These are phyloP conservation scores for Sebastes itinus DNA, from an alignment of 2,797 vertebrate species.

Conservation along the genomic window DNA sequence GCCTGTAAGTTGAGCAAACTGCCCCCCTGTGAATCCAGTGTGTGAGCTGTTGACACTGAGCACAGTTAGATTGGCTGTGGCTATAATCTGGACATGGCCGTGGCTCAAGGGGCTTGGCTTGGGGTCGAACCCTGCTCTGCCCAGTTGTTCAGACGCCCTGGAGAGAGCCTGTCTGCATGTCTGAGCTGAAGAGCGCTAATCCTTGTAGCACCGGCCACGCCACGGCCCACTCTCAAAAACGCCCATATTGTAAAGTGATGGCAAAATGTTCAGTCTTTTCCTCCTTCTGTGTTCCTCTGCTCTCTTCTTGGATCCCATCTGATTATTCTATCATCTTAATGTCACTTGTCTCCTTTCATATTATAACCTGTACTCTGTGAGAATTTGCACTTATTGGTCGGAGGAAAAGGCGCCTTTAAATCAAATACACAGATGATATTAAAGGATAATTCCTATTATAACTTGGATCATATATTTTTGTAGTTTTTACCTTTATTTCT, in stretches of 20 bases:
- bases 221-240: not conserved
- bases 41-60: constrained; percentile 65
- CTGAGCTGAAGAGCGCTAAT: constrained; percentile 55
- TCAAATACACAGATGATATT: not conserved
- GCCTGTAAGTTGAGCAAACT: constrained; percentile 60
- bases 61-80: constrained; percentile 61
- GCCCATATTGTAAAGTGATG: not conserved
- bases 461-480: not conserved
- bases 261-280: not conserved
- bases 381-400: not conserved
- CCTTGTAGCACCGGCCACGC: constrained; percentile 20
- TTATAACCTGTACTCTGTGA: not conserved
- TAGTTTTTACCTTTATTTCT: not conserved
- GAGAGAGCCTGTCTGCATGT: constrained; percentile 51
- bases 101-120: constrained; percentile 43
- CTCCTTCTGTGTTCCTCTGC: not conserved
- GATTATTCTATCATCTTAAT: not conserved
- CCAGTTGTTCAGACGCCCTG: constrained; percentile 34
- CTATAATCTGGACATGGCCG: constrained; percentile 44
- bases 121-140: constrained; percentile 36
- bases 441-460: not conserved
- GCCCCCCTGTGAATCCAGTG: constrained; percentile 44
- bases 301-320: not conserved
- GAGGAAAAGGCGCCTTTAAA: not conserved
- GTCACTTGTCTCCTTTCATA: not conserved